Evolutionary conservation across 2,888 invertebrate genomes (phyloP), one percentile per base, ranked within the genome.

Genomic region (Asteroscopus sphinx): DNA sequence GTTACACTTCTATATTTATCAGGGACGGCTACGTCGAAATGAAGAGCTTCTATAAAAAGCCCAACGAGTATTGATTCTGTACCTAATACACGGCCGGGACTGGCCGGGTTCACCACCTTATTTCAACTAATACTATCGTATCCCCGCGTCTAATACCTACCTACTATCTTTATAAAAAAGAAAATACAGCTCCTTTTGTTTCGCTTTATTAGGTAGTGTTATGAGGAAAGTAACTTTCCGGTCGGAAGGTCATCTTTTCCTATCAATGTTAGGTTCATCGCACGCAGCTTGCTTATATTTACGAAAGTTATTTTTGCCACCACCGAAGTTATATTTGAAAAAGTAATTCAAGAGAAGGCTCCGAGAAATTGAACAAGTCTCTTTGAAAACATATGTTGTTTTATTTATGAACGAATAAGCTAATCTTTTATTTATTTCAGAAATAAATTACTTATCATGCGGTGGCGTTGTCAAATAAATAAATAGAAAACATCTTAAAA

Each of bases 201-300:
- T 82, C 79, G 76, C 74, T 80, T 80, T 86, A 87, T 87, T 85
- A 82, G 82, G 77, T 71, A 70, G 67, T 76, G 80, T 79, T 78
- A 81, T 80, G 79, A 83, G 80, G 77, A 78, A 83, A 83, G 74
- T 85, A 83, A 83, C 76, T 85, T 81, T 81, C 79, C 81, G 79
- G 77, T 69, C 73, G 65, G 56, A 61, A 77, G 82, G 80, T 77
- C 81, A 84, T 82, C 79, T 77, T 72, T 80, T 78, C 76, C 80
- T 76, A 85, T 85, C 82, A 77, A 73, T 79, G 68, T 71, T 74
- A 76, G 77, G 78, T 74, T 79, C 75, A 69, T 68, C 67, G 75
- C 79, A 78, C 78, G 73, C 59, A 60, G 58, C 56, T 63, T 49
- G 47, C 42, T 48, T 45, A 61, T 69, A 54, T 68, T 63, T 73